A percentile compares a stretch with the other conserved stretches of the same genome.
phyloP scores from a whole-genome alignment of 2,888 invertebrate genomes.

The Heterodera filipjevi region DNA sequence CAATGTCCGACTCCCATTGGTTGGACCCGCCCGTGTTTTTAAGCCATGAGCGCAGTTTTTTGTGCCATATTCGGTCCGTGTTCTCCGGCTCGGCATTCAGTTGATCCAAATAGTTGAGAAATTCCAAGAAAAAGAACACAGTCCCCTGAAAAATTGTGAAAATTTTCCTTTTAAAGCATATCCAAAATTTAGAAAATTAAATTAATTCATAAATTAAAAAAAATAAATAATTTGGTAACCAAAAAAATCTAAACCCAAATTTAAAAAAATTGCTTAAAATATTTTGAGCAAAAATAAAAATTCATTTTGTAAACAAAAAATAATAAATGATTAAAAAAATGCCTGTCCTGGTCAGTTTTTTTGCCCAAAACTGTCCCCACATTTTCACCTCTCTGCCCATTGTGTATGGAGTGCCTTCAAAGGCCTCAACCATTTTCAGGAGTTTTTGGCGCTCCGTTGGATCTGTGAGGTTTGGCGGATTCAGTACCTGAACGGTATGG shows the following conservation, averaged over 20 bases:
- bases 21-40: constrained; percentile 60
- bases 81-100: constrained; percentile 62
- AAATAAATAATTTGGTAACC: no score
- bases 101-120: constrained; percentile 58
- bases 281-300: no score
- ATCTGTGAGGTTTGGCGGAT: constrained; percentile 57
- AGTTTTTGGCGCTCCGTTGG: constrained; percentile 47
- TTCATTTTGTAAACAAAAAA: no score
- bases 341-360: no score
- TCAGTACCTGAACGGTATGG: constrained; percentile 42
- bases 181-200: no score
- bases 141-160: constrained; percentile 48
- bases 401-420: constrained; percentile 62
- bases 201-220: no score
- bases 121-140: constrained; percentile 63
- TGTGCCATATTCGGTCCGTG: constrained; percentile 58
- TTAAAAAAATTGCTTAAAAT: no score
- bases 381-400: constrained; percentile 52
- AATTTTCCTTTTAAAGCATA: no score
- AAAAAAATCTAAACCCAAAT: no score
- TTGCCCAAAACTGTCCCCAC: no score
- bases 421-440: constrained; percentile 49
- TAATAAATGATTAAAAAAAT: no score
- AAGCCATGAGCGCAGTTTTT: constrained; percentile 61
- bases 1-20: constrained; percentile 61